Evolutionary conservation across 2,113 vertebrate species (phyloP).

Genomic region (Oreochromis tanganicae): DNA sequence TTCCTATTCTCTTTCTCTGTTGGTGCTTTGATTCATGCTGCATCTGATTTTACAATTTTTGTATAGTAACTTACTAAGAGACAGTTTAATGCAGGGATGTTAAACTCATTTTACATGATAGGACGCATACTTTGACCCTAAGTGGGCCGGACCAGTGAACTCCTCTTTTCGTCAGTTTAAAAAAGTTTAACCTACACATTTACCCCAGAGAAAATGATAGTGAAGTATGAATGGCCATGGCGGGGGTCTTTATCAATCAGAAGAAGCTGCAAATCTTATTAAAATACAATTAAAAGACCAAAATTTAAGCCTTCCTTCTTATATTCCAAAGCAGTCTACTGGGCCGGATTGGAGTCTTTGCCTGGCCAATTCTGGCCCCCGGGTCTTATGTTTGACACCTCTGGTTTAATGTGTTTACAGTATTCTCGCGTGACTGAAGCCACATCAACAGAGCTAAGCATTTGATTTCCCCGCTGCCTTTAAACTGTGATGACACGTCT

Average conservation of each 20-base stretch:
- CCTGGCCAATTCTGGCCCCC: background rate
- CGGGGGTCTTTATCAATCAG: background rate
- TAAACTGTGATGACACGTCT: slow-evolving; percentile 28
- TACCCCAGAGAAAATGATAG: background rate
- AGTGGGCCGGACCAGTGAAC: background rate
- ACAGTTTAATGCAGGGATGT: background rate
- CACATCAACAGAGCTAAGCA: background rate
- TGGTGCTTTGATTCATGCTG: background rate
- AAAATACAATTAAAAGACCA: background rate
- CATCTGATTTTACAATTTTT: slow-evolving; percentile 9
- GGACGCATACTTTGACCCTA: background rate
- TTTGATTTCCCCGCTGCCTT: slow-evolving; percentile 40
- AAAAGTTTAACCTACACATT: background rate
- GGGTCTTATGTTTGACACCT: background rate
- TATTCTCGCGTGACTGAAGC: slow-evolving; percentile 6
- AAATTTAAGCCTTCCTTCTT: background rate
- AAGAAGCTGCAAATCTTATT: background rate
- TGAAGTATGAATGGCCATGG: background rate
- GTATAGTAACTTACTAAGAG: slow-evolving; percentile 1
- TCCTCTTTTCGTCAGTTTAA: background rate
- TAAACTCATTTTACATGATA: background rate
- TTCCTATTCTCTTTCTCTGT: background rate
- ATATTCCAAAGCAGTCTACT: background rate
- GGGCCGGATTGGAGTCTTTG: background rate
- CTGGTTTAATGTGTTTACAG: slow-evolving; percentile 5